Evolutionary conservation across 1,140 invertebrate genomes (phyloP).

Genomic region (Drosophila teissieri): DNA sequence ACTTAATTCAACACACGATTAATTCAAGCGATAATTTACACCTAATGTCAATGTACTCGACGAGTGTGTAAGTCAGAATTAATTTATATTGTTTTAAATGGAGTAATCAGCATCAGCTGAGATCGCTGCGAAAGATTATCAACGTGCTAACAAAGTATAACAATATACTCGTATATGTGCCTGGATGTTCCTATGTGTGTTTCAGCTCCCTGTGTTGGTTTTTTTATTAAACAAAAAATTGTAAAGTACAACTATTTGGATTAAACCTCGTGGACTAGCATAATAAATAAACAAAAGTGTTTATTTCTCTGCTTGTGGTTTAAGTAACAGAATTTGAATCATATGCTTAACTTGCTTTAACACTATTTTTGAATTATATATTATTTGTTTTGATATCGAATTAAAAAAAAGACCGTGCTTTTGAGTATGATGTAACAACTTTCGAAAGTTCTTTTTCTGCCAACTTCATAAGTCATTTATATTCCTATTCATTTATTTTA

Average conservation of each 20-base stretch:
- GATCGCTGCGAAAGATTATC: conserved; percentile 48
- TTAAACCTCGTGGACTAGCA: neutral
- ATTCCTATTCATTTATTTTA: neutral
- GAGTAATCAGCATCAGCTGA: conserved; percentile 47
- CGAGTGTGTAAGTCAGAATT: conserved; percentile 16
- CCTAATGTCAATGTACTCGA: conserved; percentile 55
- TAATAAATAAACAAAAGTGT: neutral
- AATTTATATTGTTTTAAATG: conserved; percentile 47
- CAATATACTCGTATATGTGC: neutral
- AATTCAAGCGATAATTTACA: conserved; percentile 39
- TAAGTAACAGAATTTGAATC: no score
- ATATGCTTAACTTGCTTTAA: no score
- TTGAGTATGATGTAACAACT: no score
- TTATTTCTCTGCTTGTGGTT: no score
- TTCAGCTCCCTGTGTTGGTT: no score
- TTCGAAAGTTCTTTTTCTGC: neutral
- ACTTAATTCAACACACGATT: conserved; percentile 32
- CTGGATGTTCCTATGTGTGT: no score
- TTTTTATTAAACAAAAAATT: no score
- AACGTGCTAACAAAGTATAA: neutral
- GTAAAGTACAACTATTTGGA: no score
- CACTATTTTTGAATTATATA: no score
- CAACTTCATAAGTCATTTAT: neutral
- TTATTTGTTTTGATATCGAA: no score
- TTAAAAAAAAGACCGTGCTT: no score